Conservation (phyloP, 2,113 vertebrate genomes). For the Genyomyrus donnyi region DNA sequence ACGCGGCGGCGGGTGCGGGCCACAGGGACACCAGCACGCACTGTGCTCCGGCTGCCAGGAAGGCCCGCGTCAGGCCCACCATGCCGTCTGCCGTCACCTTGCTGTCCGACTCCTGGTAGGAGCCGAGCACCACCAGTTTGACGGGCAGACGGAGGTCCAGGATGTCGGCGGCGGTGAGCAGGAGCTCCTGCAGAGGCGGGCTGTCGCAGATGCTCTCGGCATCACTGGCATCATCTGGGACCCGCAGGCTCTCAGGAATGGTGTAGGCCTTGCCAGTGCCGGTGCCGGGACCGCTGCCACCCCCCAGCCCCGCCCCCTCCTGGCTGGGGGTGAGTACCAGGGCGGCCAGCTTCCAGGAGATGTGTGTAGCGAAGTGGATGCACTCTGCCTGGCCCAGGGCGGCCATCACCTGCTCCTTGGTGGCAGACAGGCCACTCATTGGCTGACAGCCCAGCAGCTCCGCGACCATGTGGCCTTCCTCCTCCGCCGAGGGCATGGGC, state of each 20-base stretch:
- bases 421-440: slow-evolving; percentile 72
- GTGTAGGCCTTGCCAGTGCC: slow-evolving; percentile 76
- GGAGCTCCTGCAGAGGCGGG: slow-evolving; percentile 84
- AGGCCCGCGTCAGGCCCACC: slow-evolving; percentile 83
- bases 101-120: slow-evolving; percentile 83
- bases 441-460: slow-evolving; percentile 88
- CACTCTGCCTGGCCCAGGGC: slow-evolving; percentile 86
- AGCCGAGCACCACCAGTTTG: slow-evolving; percentile 86
- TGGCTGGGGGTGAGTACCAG: slow-evolving; percentile 79
- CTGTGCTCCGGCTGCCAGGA: slow-evolving; percentile 87
- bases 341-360: slow-evolving; percentile 90
- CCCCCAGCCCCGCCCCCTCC: slow-evolving; percentile 61
- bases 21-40: slow-evolving; percentile 86
- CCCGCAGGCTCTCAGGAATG: slow-evolving; percentile 78
- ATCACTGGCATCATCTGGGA: slow-evolving; percentile 83
- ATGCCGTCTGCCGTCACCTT: slow-evolving; percentile 86
- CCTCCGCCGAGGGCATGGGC: slow-evolving; percentile 89
- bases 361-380: slow-evolving; percentile 87
- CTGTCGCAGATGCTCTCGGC: slow-evolving; percentile 86
- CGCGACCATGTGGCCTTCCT: slow-evolving; percentile 82
- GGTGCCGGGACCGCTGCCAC: slow-evolving; percentile 48
- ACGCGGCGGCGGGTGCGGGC: slow-evolving; percentile 82
- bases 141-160: slow-evolving; percentile 80
- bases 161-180: slow-evolving; percentile 86
- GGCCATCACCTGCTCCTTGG: slow-evolving; percentile 87